phyloP scores from a whole-genome alignment of 2,113 vertebrate species.

The Vidua macroura region DNA sequence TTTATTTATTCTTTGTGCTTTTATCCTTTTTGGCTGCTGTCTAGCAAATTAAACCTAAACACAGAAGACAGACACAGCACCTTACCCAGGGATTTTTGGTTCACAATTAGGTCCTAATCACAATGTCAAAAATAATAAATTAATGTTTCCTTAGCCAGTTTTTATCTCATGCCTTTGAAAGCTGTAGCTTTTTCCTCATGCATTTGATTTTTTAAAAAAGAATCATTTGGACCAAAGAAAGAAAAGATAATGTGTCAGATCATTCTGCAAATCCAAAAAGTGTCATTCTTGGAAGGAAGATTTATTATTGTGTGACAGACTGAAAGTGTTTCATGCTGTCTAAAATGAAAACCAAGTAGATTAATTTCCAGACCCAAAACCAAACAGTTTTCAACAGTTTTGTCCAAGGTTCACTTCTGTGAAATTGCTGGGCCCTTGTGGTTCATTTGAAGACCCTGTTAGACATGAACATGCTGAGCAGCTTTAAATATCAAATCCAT shows the following conservation, averaged over 20 bases:
- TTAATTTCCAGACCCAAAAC: neutral
- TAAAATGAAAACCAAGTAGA: neutral
- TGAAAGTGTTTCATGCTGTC: neutral
- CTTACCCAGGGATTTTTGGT: neutral
- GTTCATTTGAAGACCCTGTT: neutral
- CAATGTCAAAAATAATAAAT: neutral
- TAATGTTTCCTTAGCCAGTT: neutral
- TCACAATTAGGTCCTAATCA: neutral
- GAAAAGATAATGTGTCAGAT: neutral
- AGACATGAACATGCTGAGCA: neutral
- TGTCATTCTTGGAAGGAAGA: neutral
- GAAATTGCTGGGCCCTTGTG: neutral
- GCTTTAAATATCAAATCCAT: neutral
- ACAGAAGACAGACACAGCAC: neutral
- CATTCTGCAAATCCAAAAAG: neutral
- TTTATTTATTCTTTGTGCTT: neutral
- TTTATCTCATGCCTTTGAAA: neutral
- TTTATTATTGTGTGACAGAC: neutral
- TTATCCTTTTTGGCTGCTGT: neutral
- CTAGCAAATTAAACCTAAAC: neutral
- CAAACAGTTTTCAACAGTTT: neutral
- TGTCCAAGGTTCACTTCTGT: neutral
- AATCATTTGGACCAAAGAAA: neutral
- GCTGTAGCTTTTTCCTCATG: neutral
- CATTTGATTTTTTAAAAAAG: neutral